A percentile compares a stretch with the other conserved stretches of the same genome.
phyloP scores from a whole-genome alignment of 2,888 invertebrate species.

The Zonitis immaculata region DNA sequence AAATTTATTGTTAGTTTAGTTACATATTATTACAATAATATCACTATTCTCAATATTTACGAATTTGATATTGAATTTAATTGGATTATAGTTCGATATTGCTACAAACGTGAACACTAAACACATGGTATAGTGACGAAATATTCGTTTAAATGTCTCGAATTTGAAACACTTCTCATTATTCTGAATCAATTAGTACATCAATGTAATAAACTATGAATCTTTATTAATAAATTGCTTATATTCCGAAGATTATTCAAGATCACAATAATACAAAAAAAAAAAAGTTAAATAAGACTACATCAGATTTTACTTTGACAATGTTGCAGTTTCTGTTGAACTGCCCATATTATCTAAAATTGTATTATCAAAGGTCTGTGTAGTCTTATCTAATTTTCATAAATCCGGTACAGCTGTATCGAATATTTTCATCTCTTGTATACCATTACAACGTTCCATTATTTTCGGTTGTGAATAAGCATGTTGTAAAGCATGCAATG shows the following conservation, averaged over 20 bases:
- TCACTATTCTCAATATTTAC: constrained; percentile 5
- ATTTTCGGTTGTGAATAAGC: constrained; percentile 38
- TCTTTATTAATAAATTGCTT: too few species aligned
- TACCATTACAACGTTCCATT: constrained; percentile 44
- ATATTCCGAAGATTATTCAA: neutral
- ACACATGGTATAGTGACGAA: constrained; percentile 13
- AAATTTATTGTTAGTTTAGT: neutral
- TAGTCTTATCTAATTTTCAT: constrained; percentile 50
- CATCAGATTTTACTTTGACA: constrained; percentile 33
- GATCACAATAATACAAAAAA: constrained; percentile 15
- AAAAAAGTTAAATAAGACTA: too few species aligned
- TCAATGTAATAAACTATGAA: too few species aligned
- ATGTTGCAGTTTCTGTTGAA: constrained; percentile 38
- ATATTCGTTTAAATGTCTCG: neutral
- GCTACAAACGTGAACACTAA: constrained; percentile 17
- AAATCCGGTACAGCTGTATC: constrained; percentile 46
- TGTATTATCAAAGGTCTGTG: constrained; percentile 44
- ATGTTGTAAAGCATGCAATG: constrained; percentile 58
- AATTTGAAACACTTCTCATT: neutral
- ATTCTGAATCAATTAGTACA: too few species aligned
- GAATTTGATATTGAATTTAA: constrained; percentile 7
- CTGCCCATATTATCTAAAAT: constrained; percentile 42
- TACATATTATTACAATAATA: constrained; percentile 4
- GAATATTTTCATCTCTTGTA: constrained; percentile 43
- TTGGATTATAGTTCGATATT: constrained; percentile 8